Conservation (phyloP, 2,797 vertebrate genomes). For the Macropodus opercularis region DNA sequence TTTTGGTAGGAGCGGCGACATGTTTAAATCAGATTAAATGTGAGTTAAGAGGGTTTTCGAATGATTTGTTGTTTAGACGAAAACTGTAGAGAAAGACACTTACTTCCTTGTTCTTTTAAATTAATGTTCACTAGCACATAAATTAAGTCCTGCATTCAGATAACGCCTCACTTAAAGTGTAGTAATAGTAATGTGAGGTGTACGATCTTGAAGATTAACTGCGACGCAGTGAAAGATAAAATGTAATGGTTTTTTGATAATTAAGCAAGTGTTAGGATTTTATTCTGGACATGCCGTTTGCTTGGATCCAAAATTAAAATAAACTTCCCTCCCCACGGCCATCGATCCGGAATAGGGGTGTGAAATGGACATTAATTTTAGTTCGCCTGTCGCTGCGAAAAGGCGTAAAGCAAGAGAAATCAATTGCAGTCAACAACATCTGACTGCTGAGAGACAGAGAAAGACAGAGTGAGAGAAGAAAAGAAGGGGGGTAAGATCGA, state of each 20-base stretch:
- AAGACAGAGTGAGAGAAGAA: neutral
- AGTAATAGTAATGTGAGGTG: neutral
- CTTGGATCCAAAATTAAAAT: constrained; percentile 94
- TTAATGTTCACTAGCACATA: neutral
- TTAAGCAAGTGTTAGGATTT: constrained; percentile 12
- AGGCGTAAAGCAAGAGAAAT: constrained; percentile 77
- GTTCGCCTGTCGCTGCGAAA: constrained; percentile 96
- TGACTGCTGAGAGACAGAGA: constrained; percentile 87
- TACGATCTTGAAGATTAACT: neutral
- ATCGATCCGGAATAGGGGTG: constrained; percentile 88
- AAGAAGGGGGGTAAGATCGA: constrained; percentile 77
- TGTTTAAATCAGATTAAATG: neutral
- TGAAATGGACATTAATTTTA: constrained; percentile 99
- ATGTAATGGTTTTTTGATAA: constrained; percentile 21
- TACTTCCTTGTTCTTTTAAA: neutral
- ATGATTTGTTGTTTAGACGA: too few relatives aligned
- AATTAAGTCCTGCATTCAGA: neutral
- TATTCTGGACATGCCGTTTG: constrained; percentile 49
- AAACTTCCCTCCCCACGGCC: constrained; percentile 81
- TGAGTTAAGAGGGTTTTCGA: neutral
- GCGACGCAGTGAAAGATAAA: neutral
- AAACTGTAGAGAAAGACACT: too few relatives aligned
- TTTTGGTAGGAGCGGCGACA: neutral
- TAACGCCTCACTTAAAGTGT: too few relatives aligned
- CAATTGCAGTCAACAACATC: constrained; percentile 97